Evolutionary conservation across 1,140 invertebrate species (phyloP), one percentile per base, ranked within the genome.

Genomic region (Sinonovacula constricta): DNA sequence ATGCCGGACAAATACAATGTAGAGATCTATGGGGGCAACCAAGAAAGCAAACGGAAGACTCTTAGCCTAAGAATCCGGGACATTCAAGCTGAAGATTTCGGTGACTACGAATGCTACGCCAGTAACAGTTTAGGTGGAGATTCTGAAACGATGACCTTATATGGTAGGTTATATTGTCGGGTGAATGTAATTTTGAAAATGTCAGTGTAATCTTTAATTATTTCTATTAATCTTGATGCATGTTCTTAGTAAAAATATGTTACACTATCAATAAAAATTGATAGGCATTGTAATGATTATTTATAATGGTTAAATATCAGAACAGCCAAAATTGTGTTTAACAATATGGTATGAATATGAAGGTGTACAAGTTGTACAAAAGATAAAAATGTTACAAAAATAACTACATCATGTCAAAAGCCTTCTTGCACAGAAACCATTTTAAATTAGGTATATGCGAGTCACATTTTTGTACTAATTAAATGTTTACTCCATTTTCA

Each of bases 121-220:
- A 56, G 70, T 7, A 86, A 86, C 59, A 67, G 54, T 7, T 70
- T 84, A 31, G 85, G 85, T 65, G 94, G 93, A 87, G 95, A 96
- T 49, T 95, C 96, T 89, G 95, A 95, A 67, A 95, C 94, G 14
- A 93, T 97, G 80, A 92, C 95, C 83, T 92, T 97, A 56, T 97
- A 97, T 91, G 95, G 96, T 97, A 91, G 94, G 94, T 76, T 33
- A 49, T 31, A 34, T 14, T 30, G n/a, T 54, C 3, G 54, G 14
- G 4, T 66, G 5, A 1, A 4, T 34, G 1, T 0, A 36, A 24
- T 14, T 26, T 15, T 36, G 34, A 39, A 18, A 24, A n/a, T 65
- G 18, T 36, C 18, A 31, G n/a, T 3, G 1, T 30, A 4, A 14
- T 65, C 18, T 1, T 31, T 34, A 34, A 34, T 5, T 14, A 26